Conservation (phyloP, 2,888 invertebrate species). For the Caenorhabditis zanzibari region DNA sequence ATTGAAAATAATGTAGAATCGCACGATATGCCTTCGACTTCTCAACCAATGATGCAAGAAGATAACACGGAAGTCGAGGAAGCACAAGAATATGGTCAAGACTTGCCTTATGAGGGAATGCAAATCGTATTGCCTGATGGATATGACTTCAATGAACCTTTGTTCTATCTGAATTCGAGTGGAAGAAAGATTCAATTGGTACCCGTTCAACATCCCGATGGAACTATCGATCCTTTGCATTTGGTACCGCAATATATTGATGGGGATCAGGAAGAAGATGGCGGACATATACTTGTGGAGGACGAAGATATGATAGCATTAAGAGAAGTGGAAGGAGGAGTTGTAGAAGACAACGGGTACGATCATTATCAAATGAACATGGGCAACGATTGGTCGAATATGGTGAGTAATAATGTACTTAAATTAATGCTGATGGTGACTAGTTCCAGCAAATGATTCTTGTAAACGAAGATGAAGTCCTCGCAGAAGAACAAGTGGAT, state of each 20-base stretch:
- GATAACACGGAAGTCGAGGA: constrained; percentile 24
- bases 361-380: constrained; percentile 66
- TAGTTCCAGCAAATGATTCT: constrained; percentile 68
- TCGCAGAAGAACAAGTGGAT: constrained; percentile 41
- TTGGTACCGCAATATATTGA: constrained; percentile 7
- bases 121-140: constrained; percentile 26
- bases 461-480: constrained; percentile 56
- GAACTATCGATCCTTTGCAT: constrained; percentile 31
- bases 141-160: constrained; percentile 29
- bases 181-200: constrained; percentile 26
- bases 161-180: constrained; percentile 19
- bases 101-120: constrained; percentile 54
- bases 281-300: constrained; percentile 13
- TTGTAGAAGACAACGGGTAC: constrained; percentile 61
- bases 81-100: constrained; percentile 36
- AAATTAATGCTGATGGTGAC: not conserved
- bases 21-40: constrained; percentile 25
- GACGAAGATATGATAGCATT: constrained; percentile 30
- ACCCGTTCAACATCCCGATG: constrained; percentile 15
- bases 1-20: constrained; percentile 11
- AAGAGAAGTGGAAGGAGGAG: constrained; percentile 32
- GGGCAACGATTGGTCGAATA: constrained; percentile 65
- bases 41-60: constrained; percentile 29
- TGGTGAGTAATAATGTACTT: constrained; percentile 49
- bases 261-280: constrained; percentile 29